These are phyloP conservation scores for Venturia canescens DNA, from an alignment of 1,140 invertebrate species.

Conservation along the genomic window DNA sequence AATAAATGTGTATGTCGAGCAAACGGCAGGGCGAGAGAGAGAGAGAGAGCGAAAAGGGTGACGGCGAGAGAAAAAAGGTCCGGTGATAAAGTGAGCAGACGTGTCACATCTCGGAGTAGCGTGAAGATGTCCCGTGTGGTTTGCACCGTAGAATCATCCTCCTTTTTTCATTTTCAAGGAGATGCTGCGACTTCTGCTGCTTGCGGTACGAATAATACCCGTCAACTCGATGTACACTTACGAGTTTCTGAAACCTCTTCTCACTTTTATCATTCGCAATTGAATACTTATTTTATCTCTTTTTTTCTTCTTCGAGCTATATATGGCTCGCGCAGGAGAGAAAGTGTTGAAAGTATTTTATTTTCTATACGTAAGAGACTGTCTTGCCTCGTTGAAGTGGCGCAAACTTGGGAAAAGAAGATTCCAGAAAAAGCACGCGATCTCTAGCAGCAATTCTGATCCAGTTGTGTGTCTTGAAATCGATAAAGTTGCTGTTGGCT, in stretches of 20 bases:
- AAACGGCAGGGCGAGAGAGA: neutral
- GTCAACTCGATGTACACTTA: conserved; percentile 1
- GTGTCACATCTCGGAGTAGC: neutral
- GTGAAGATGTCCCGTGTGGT: neutral
- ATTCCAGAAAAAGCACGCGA: too few species aligned
- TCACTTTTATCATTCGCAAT: neutral
- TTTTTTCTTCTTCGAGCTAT: neutral
- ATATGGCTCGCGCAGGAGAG: neutral
- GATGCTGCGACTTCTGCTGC: too few species aligned
- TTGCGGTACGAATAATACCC: conserved; percentile 17
- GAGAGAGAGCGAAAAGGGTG: neutral
- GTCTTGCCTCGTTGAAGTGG: too few species aligned
- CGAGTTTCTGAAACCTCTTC: neutral
- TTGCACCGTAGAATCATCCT: neutral
- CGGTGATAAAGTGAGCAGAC: neutral
- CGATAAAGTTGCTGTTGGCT: too few species aligned
- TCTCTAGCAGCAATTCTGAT: too few species aligned
- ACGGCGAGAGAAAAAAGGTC: neutral
- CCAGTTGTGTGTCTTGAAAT: too few species aligned
- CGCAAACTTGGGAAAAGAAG: too few species aligned
- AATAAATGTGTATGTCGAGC: neutral
- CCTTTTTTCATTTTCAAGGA: neutral
- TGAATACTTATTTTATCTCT: conserved; percentile 27
- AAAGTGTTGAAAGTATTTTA: too few species aligned
- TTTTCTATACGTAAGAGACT: too few species aligned